phyloP scores from a whole-genome alignment of 2,113 vertebrate species.

The Cranoglanis bouderius region DNA sequence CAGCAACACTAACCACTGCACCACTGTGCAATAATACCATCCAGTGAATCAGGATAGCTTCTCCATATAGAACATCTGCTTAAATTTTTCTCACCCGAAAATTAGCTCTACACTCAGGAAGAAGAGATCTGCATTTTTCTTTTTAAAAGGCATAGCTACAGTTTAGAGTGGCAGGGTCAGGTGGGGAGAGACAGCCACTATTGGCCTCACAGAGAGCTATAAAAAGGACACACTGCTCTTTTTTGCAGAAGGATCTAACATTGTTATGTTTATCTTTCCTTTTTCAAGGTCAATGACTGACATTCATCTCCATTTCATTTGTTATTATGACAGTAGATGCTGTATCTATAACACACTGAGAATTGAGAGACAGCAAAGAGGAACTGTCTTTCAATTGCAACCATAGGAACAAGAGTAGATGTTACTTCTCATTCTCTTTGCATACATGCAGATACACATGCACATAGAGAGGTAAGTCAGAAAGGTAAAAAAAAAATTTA shows the following conservation, averaged over 20 bases:
- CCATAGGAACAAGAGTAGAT: neutral
- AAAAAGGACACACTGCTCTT: neutral
- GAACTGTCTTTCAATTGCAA: neutral
- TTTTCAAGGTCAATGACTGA: neutral
- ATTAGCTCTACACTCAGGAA: neutral
- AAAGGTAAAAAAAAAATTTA: too few relatives aligned
- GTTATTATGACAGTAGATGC: slow-evolving; percentile 43
- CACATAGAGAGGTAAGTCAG: neutral
- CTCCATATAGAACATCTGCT: neutral
- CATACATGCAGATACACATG: neutral
- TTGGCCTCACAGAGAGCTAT: neutral
- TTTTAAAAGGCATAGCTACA: neutral
- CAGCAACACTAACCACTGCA: neutral
- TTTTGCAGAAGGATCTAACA: slow-evolving; percentile 1
- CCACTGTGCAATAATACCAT: neutral
- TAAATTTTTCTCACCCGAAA: too few relatives aligned
- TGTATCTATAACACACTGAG: too few relatives aligned
- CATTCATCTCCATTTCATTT: slow-evolving; percentile 74
- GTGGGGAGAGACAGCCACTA: neutral
- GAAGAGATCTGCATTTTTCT: neutral
- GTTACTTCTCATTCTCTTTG: neutral
- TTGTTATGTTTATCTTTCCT: neutral
- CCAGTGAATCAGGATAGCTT: neutral
- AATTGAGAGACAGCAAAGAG: neutral
- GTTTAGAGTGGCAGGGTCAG: neutral